These are phyloP conservation scores for Thysanoteuthis rhombus DNA, from an alignment of 2,888 invertebrate species.

Conservation along the genomic window DNA sequence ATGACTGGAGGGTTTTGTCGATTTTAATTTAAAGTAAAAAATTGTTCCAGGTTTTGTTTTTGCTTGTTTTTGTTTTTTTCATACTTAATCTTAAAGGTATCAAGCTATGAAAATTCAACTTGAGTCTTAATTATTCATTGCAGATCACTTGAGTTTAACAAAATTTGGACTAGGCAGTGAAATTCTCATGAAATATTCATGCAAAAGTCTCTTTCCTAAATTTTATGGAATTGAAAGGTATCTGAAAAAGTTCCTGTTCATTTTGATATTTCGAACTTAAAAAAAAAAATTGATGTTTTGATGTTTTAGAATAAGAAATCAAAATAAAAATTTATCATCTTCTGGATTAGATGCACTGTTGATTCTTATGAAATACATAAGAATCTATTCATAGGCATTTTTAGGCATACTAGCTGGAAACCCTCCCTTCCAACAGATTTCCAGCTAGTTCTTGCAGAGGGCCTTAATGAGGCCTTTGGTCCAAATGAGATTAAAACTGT, in stretches of 20 bases:
- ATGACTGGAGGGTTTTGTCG: not conserved
- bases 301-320: not conserved
- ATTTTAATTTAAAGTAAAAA: not conserved
- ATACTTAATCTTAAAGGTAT: not conserved
- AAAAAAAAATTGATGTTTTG: not conserved
- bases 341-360: too few species aligned
- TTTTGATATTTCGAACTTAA: not conserved
- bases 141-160: not conserved
- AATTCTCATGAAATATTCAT: not conserved
- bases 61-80: not conserved
- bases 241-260: not conserved
- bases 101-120: not conserved
- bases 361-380: too few species aligned
- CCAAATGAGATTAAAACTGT: too few species aligned
- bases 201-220: not conserved
- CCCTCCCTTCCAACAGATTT: too few species aligned
- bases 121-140: not conserved
- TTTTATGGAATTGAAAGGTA: not conserved
- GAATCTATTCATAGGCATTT: too few species aligned
- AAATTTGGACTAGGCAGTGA: not conserved
- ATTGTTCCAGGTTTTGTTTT: not conserved
- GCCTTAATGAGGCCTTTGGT: too few species aligned
- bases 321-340: too few species aligned
- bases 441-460: too few species aligned
- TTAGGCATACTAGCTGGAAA: too few species aligned